Base-by-base conservation (phyloP, 2,888 invertebrate species). In the Catocala nupta region DNA sequence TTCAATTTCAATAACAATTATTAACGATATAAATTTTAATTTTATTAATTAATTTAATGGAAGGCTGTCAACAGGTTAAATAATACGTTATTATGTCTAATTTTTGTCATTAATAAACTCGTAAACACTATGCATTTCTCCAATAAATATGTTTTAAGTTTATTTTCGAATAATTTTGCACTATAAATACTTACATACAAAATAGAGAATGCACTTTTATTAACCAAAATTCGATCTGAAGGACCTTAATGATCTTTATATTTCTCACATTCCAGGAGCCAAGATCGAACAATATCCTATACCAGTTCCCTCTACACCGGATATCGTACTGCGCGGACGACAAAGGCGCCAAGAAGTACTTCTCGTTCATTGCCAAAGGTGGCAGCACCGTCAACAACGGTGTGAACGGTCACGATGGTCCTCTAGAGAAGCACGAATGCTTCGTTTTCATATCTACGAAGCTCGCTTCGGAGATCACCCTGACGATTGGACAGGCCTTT, bases 241-340 rank as follows among this genome's bases (percentile, higher is more conserved):
- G 4, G 4, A 25, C 25, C 1, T 25, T 25, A 3, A 25, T 52
- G 47, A 55, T 16, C 9, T 10, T 7, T 25, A 68, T 57, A 56
- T 62, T 65, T 68, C 59, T 82, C 84, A 4, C 0, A 39, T 89
- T 90, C 8, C 96, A 96, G 93, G 96, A 96, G 88, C 96, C 96
- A 39, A 92, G 96, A 78, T 95, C 96, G 6, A 96, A 96, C 94
- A 97, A 95, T 84, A 98, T 99, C 62, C 95, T 99, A 85, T 97
- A 99, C 91, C 98, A 99, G 90, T 99, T 99, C 90, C 99, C 99
- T 0, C 94, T 99, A 51, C 99, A 99, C 90, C 96, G 99, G 93
- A 99, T 99, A 92, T 99, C 99, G 0, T 99, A 99, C 93, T 99
- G 99, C 94, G 99, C 99, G 0, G 99, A 99, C 88, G 99, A 99